Base-by-base conservation (phyloP, 2,113 vertebrate genomes). In the Urocitellus parryii region DNA sequence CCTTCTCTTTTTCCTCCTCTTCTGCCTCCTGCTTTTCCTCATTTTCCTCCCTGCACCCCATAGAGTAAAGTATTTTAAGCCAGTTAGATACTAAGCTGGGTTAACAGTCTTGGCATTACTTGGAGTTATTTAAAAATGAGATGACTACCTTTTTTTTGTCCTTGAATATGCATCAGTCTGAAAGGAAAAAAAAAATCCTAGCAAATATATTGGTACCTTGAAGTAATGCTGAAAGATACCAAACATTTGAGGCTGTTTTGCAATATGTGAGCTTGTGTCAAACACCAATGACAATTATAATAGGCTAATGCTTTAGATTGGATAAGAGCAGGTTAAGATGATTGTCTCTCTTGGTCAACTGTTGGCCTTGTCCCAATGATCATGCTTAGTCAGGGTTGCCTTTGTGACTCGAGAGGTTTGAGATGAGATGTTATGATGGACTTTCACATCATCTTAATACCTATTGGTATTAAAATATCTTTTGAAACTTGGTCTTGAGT, bases 61-160 rank as follows among this genome's bases (percentile, higher is more conserved):
- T 10, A 65, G 82, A 88, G 34, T 76, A 96, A 88, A 91, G 91
- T 95, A 92, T 56, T 86, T 96, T 63, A 88, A 73, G 2, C 4
- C 22, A 45, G 32, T 63, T 91, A 80, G 91, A 61, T 84, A 88
- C 65, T 80, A 95, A 89, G 14, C 32, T 91, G 84, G 18, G 24
- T 80, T 80, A 63, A 58, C 24, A 91, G 11, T 34, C 16, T 90
- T 73, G 82, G 5, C 10, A 22, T 95, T 88, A 83, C 42, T 39
- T 70, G 32, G 85, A 77, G 42, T 72, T 37, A 88, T 83, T 83
- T 78, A 45, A 78, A 90, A 79, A 73, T 79, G 67, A 11, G 27
- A 42, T 16, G 9, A 32, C 9, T 37, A 32, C 39, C 74, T 85
- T 70, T 82, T 82, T 79, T 58, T 22, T 58, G 48, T n/a, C n/a